Evolutionary conservation across 2,888 invertebrate species (phyloP).

Genomic region (Nymphalis polychloros): DNA sequence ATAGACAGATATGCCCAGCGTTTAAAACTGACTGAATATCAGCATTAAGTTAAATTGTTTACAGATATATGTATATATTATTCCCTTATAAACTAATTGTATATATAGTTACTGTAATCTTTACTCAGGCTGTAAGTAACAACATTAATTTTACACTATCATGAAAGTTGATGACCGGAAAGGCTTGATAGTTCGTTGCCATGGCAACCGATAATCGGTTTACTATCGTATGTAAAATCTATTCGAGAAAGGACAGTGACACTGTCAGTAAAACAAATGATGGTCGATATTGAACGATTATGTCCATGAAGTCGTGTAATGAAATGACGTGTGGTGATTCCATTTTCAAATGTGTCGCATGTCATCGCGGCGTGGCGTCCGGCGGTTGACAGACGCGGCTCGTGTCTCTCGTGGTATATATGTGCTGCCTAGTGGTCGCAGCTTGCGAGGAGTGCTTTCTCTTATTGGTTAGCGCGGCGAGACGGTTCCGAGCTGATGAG

Average conservation of each 20-base stretch:
- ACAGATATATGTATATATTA: too few species aligned
- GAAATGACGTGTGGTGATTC: conserved; percentile 27
- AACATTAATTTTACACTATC: background rate
- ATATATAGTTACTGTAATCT: too few species aligned
- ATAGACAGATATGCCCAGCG: too few species aligned
- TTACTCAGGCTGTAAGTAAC: too few species aligned
- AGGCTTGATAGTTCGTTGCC: conserved; percentile 54
- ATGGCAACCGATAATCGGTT: conserved; percentile 47
- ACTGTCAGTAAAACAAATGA: conserved; percentile 6
- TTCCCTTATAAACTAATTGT: too few species aligned
- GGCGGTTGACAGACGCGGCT: background rate
- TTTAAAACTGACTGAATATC: too few species aligned
- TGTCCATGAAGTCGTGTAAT: background rate
- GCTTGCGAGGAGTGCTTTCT: conserved; percentile 58
- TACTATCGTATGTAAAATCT: conserved; percentile 7
- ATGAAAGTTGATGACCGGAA: conserved; percentile 47
- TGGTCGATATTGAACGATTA: conserved; percentile 25
- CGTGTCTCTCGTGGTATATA: conserved; percentile 32
- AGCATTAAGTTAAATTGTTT: too few species aligned
- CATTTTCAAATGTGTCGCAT: conserved; percentile 23
- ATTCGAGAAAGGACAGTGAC: conserved; percentile 25
- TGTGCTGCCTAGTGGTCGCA: conserved; percentile 65
- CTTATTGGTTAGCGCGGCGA: conserved; percentile 37
- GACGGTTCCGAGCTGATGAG: conserved; percentile 52
- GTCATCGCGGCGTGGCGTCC: conserved; percentile 10